These are phyloP conservation scores for Linnaemya vulpina DNA, from an alignment of 2,888 invertebrate species.

Conservation along the genomic window DNA sequence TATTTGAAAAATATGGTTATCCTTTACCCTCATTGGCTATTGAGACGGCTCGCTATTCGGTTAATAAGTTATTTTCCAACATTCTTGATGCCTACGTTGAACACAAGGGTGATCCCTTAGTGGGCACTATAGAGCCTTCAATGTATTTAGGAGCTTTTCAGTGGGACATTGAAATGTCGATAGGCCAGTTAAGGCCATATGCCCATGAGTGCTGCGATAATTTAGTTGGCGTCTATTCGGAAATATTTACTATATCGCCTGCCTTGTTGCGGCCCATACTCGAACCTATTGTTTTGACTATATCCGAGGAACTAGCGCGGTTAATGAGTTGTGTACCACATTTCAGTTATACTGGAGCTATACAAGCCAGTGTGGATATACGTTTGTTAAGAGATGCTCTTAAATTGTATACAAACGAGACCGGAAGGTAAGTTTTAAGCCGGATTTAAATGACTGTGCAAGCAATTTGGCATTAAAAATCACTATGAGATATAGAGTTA, in stretches of 20 bases:
- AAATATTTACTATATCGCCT: slow-evolving; percentile 87
- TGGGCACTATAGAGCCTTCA: slow-evolving; percentile 97
- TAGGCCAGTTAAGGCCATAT: slow-evolving; percentile 92
- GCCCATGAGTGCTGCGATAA: slow-evolving; percentile 94
- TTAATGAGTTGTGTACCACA: slow-evolving; percentile 91
- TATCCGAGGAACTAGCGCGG: slow-evolving; percentile 95
- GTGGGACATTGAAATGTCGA: slow-evolving; percentile 90
- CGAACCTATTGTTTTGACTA: slow-evolving; percentile 93
- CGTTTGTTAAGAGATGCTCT: slow-evolving; percentile 87
- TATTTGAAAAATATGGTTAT: slow-evolving; percentile 87
- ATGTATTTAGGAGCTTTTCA: slow-evolving; percentile 96
- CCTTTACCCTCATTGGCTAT: slow-evolving; percentile 89
- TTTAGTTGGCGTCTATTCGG: slow-evolving; percentile 85
- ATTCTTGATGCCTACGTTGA: slow-evolving; percentile 92
- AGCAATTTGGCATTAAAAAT: too few relatives aligned
- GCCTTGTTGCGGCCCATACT: slow-evolving; percentile 89
- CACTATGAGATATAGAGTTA: too few relatives aligned
- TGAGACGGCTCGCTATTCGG: slow-evolving; percentile 87
- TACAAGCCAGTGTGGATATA: slow-evolving; percentile 92
- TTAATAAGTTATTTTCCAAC: slow-evolving; percentile 83
- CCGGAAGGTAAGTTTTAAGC: slow-evolving; percentile 89
- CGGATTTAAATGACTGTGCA: too few relatives aligned
- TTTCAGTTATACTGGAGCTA: slow-evolving; percentile 88
- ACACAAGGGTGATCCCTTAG: slow-evolving; percentile 95
- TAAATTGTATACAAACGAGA: slow-evolving; percentile 86